phyloP scores from a whole-genome alignment of 2,888 invertebrate species.

The Tillus elongatus region DNA sequence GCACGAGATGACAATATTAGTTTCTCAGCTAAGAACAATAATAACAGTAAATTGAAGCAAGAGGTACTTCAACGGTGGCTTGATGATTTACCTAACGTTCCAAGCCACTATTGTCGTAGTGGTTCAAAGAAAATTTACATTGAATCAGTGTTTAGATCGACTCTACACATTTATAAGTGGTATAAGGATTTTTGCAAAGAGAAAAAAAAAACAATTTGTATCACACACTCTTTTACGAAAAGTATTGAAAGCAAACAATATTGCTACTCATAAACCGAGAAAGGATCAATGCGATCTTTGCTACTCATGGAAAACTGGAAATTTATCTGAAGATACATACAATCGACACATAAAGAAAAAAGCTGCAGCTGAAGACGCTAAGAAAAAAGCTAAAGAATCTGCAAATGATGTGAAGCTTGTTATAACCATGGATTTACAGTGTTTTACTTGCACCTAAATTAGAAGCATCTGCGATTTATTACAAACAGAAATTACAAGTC shows the following conservation, averaged over 20 bases:
- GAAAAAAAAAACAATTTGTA: no score
- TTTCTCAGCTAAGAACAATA: conserved; percentile 1
- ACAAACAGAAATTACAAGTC: conserved; percentile 1
- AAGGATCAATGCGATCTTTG: no score
- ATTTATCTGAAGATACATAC: neutral
- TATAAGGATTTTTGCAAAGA: no score
- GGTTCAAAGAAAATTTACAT: no score
- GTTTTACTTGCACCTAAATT: conserved; percentile 2
- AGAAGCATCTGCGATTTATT: conserved; percentile 3
- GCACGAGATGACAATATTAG: neutral
- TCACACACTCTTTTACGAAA: no score
- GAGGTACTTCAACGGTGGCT: no score
- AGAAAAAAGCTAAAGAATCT: conserved; percentile 1
- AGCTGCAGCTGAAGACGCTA: conserved; percentile 1
- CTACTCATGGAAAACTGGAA: conserved; percentile 2
- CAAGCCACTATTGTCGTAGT: no score
- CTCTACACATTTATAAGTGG: no score
- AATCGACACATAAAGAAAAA: neutral
- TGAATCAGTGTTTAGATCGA: no score
- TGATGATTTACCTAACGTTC: no score
- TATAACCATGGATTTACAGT: conserved; percentile 2
- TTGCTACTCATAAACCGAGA: no score
- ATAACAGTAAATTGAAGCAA: neutral
- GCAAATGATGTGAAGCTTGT: conserved; percentile 1
- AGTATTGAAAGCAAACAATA: no score